Conservation (phyloP, 2,113 vertebrate genomes). For the Furnarius figulus region DNA sequence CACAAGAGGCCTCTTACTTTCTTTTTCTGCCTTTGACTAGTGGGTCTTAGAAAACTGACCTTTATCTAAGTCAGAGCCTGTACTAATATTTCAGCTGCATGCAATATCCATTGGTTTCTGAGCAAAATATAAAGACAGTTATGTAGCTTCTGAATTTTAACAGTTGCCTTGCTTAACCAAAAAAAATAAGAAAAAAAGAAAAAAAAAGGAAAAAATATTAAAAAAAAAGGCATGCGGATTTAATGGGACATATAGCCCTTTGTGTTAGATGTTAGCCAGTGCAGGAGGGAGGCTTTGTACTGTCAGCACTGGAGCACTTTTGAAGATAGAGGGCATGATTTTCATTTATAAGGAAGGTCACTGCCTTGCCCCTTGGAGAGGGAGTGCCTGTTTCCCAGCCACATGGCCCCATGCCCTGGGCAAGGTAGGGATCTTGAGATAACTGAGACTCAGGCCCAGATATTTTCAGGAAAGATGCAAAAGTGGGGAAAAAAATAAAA, state of each 20-base stretch:
- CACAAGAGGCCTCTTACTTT: conserved; percentile 65
- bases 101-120: conserved; percentile 55
- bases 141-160: conserved; percentile 57
- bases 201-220: neutral
- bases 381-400: neutral
- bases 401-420: neutral
- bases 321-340: conserved; percentile 29
- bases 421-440: neutral
- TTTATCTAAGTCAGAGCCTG: conserved; percentile 42
- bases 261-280: conserved; percentile 58
- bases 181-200: neutral
- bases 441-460: conserved; percentile 27
- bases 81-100: conserved; percentile 61
- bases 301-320: conserved; percentile 37
- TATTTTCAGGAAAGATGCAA: conserved; percentile 47
- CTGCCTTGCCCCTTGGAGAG: neutral
- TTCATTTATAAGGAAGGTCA: neutral
- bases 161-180: conserved; percentile 42
- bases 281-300: conserved; percentile 10
- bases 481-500: neutral
- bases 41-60: conserved; percentile 30
- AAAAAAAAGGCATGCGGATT: conserved; percentile 36
- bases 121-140: conserved; percentile 60
- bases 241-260: neutral
- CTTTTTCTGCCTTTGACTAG: conserved; percentile 36